These are phyloP conservation scores for Zhuqinia jingwanae DNA, from an alignment of 2,888 invertebrate genomes.

Conservation along the genomic window DNA sequence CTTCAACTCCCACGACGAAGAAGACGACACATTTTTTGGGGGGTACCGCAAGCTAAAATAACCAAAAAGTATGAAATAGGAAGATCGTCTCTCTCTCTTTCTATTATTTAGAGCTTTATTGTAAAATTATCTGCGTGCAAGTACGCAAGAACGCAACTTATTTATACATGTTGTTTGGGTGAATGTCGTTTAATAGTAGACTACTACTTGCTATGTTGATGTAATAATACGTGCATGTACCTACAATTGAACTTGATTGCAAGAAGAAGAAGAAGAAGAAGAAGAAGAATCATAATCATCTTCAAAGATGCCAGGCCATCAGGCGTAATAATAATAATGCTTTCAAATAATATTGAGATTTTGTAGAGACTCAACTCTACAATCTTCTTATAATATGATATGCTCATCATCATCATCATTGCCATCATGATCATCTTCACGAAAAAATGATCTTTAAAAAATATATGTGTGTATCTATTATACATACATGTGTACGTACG, in stretches of 20 bases:
- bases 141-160: no score
- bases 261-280: background rate
- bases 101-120: background rate
- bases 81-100: conserved; percentile 47
- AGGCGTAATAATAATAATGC: no score
- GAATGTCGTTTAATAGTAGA: no score
- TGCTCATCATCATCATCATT: no score
- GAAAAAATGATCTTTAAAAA: background rate
- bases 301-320: no score
- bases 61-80: conserved; percentile 41
- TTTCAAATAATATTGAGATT: no score
- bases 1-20: conserved; percentile 70
- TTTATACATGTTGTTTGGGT: no score
- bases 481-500: background rate
- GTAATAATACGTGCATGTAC: no score
- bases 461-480: no score
- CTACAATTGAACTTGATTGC: no score
- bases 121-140: background rate
- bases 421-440: background rate
- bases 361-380: background rate
- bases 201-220: no score
- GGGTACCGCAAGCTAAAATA: conserved; percentile 47
- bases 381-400: background rate
- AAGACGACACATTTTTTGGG: conserved; percentile 69
- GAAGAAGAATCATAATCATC: no score